Evolutionary conservation across 2,888 invertebrate genomes (phyloP).

Genomic region (Dasypogon diadema): DNA sequence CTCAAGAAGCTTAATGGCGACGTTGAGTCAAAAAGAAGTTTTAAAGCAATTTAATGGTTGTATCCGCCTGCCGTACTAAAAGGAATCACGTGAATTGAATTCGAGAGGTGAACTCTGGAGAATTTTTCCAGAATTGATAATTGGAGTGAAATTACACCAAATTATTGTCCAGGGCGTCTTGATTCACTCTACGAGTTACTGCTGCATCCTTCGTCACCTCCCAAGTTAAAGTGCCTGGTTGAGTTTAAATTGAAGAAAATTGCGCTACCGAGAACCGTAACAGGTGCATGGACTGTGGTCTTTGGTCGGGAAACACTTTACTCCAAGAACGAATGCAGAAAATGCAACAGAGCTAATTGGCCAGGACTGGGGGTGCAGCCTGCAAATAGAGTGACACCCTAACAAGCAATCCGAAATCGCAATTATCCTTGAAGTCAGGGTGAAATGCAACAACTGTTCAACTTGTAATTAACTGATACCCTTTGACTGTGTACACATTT

Average conservation of each 20-base stretch:
- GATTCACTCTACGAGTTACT: neutral
- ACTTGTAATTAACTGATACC: slow-evolving; percentile 35
- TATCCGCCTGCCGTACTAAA: too few relatives aligned
- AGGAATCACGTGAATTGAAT: too few relatives aligned
- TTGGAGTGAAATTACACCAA: neutral
- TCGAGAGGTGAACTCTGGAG: too few relatives aligned
- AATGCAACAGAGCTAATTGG: slow-evolving; percentile 16
- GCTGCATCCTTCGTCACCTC: neutral
- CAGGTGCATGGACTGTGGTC: too few relatives aligned
- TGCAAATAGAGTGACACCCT: neutral
- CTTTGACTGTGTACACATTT: slow-evolving; percentile 30
- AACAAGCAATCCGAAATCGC: slow-evolving; percentile 33
- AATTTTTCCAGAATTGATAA: too few relatives aligned
- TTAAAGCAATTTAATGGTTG: too few relatives aligned
- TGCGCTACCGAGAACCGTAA: too few relatives aligned
- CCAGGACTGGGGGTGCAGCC: neutral
- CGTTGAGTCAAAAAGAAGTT: neutral
- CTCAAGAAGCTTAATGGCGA: neutral
- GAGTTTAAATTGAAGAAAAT: neutral
- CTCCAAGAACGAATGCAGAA: neutral
- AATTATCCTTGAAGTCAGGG: slow-evolving; percentile 25
- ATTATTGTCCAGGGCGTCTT: neutral
- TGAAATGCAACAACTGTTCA: slow-evolving; percentile 20
- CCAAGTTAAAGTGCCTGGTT: neutral
- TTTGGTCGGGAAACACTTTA: neutral